These are phyloP conservation scores for Botia kubotai DNA, from an alignment of 2,797 vertebrate genomes.

Conservation along the genomic window DNA sequence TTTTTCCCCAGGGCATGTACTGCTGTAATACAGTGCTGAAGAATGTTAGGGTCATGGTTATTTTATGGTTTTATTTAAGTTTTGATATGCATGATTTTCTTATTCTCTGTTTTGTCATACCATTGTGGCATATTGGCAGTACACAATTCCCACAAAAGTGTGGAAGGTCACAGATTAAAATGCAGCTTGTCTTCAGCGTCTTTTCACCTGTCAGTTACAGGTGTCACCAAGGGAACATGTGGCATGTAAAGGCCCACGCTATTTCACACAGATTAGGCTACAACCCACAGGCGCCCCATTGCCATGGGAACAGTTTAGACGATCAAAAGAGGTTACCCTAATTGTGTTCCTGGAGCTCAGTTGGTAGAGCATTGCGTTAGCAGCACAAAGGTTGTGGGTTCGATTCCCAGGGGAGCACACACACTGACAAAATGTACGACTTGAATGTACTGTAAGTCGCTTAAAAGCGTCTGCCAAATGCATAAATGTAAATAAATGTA, in stretches of 20 bases:
- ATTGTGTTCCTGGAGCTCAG: no score
- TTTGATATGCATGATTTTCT: background rate
- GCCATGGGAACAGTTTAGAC: conserved; percentile 28
- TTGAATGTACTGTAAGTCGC: no score
- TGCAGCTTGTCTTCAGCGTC: background rate
- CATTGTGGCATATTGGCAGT: background rate
- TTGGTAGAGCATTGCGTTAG: no score
- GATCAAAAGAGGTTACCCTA: conserved; percentile 9
- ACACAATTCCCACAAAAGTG: background rate
- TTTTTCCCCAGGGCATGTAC: background rate
- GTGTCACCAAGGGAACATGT: conserved; percentile 20
- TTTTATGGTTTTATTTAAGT: background rate
- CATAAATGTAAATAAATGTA: no score
- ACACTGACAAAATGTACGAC: no score
- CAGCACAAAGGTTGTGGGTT: no score
- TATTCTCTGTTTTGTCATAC: background rate
- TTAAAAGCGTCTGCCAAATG: no score
- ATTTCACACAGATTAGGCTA: conserved; percentile 33
- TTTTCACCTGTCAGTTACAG: conserved; percentile 31
- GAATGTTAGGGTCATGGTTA: background rate
- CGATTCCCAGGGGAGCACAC: no score
- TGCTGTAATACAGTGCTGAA: background rate
- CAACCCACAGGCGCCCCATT: conserved; percentile 4
- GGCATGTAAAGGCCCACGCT: background rate
- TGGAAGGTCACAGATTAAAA: conserved; percentile 4